Conservation (phyloP, 2,113 vertebrate genomes). For the Seriola aureovittata region DNA sequence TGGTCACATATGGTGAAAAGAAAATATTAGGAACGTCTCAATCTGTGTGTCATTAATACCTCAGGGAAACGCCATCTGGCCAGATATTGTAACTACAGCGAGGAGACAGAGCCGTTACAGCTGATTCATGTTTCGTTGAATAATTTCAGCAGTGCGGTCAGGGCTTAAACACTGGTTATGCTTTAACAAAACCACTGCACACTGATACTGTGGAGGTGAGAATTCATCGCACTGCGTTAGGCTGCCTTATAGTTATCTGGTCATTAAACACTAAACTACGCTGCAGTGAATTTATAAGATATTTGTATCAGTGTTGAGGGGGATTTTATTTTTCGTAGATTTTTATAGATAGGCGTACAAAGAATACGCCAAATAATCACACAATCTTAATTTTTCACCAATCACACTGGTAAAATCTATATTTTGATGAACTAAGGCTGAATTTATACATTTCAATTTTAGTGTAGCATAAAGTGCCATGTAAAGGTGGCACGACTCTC, state of each 20-base stretch:
- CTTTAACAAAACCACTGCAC: conserved; percentile 43
- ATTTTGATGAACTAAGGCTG: conserved; percentile 66
- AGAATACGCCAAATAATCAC: conserved; percentile 43
- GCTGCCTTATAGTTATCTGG: conserved; percentile 11
- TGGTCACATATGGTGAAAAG: conserved; percentile 41
- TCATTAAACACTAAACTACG: conserved; percentile 17
- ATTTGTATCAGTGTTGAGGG: conserved; percentile 10
- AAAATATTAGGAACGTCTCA: conserved; percentile 59
- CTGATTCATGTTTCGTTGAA: conserved; percentile 1
- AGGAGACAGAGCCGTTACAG: conserved; percentile 1
- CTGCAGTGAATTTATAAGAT: conserved; percentile 23
- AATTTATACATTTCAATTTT: conserved; percentile 68
- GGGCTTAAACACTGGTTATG: conserved; percentile 38
- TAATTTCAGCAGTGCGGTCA: conserved; percentile 17
- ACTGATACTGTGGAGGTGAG: conserved; percentile 6
- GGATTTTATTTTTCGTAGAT: conserved; percentile 1
- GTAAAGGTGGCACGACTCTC: conserved; percentile 82
- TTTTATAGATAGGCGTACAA: conserved; percentile 14
- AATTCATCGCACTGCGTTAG: conserved; percentile 6
- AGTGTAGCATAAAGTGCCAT: conserved; percentile 80
- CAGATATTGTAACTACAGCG: conserved; percentile 20
- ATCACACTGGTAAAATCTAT: conserved; percentile 38
- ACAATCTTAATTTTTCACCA: conserved; percentile 32
- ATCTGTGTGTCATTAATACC: conserved; percentile 46
- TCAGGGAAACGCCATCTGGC: conserved; percentile 17